Evolutionary conservation across 1,140 invertebrate species (phyloP), one percentile per base, ranked within the genome.

Genomic region (Procambarus clarkii): DNA sequence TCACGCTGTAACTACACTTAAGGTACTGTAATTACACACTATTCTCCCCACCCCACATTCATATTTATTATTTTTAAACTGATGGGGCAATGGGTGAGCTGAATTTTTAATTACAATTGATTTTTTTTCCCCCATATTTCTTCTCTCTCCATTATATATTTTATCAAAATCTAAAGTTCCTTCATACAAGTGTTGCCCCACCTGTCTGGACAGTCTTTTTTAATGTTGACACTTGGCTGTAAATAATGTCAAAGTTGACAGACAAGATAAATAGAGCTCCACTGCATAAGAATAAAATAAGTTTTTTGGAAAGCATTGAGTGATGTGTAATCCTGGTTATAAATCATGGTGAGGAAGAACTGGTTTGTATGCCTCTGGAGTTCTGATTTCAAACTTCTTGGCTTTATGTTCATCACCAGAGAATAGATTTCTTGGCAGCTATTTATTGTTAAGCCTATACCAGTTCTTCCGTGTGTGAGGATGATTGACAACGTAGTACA

Each of bases 381-480:
- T 74, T 74, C n/a, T 74, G 7, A 21, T 21, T 21, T 21, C 0
- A 74, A 34, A 74, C 69, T 74, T 74, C 24, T 9, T 74, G 21
- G 69, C 69, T 74, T 64, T 64, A 18, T 74, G 21, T 74, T 74
- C 24, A 74, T 74, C 69, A 34, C 8, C n/a, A 4, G 46, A n/a
- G 11, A 54, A 24, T 81, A 58, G 84, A 71, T 58, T 58, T 78
- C 76, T 78, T 86, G 85, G 85, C 85, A 86, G 85, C 85, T 78
- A 78, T 60, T 15, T 86, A 60, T 80, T 71, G 69, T n/a, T 79
- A 88, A 64, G 77, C 58, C 74, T 71, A 50, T 80, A 44, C 86
- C 58, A 46, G 86, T 80, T 88, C 86, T 88, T 88, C 58, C 86
- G 64, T 81, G 77, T 69, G 44, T 88, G 86, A 81, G 60, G 48